Conservation (phyloP, 2,797 vertebrate genomes). For the Melanotaenia trifasciata region DNA sequence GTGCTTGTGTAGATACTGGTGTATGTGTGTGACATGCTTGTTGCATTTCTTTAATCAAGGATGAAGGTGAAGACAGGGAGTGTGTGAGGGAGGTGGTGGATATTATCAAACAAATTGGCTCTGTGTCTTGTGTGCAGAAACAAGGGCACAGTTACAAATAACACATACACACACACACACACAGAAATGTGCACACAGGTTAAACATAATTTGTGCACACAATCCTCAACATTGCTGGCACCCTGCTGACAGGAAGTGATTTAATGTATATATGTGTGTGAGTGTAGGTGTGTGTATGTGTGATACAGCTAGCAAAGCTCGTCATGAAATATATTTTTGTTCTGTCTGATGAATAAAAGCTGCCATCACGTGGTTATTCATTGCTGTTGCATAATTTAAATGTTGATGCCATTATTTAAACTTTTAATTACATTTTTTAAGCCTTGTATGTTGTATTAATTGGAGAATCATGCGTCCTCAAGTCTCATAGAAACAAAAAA, state of each 20-base stretch:
- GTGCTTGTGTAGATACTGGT: slow-evolving; percentile 14
- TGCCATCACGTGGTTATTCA: slow-evolving; percentile 47
- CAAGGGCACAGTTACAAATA: slow-evolving; percentile 10
- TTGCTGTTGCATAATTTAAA: slow-evolving; percentile 17
- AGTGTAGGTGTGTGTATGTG: slow-evolving; percentile 32
- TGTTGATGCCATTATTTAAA: too few relatives aligned
- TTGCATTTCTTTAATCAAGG: slow-evolving; percentile 71
- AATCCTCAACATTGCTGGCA: slow-evolving; percentile 21
- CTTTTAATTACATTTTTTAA: neutral
- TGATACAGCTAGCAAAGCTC: slow-evolving; percentile 11
- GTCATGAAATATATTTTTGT: slow-evolving; percentile 15
- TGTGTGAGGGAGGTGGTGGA: slow-evolving; percentile 46
- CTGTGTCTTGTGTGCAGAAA: slow-evolving; percentile 30
- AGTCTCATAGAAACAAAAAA: neutral
- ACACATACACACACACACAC: slow-evolving; percentile 7
- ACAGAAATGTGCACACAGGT: slow-evolving; percentile 8
- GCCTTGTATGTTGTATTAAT: neutral
- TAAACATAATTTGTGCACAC: slow-evolving; percentile 42
- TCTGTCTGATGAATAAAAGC: slow-evolving; percentile 33
- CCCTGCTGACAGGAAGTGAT: slow-evolving; percentile 26
- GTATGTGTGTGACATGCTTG: slow-evolving; percentile 47
- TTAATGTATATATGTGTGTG: slow-evolving; percentile 48
- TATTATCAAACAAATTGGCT: slow-evolving; percentile 74
- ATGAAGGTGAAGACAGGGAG: slow-evolving; percentile 42
- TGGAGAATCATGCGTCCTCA: neutral